These are phyloP conservation scores for Argyrosomus japonicus DNA, from an alignment of 2,113 vertebrate genomes.

Conservation along the genomic window DNA sequence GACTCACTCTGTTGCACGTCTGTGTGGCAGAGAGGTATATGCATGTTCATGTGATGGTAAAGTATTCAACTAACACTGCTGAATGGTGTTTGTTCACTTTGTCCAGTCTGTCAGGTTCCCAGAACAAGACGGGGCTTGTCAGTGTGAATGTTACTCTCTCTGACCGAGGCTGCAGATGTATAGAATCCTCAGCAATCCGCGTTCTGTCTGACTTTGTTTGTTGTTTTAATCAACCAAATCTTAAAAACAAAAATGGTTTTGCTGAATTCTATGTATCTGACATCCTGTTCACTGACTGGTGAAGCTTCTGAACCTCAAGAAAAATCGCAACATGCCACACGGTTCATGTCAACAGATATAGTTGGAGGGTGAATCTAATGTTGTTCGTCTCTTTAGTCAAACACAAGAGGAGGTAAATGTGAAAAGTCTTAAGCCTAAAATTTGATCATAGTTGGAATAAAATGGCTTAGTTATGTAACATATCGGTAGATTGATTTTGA, in stretches of 20 bases:
- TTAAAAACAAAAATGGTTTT: neutral
- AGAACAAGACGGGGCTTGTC: slow-evolving; percentile 10
- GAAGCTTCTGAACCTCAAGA: slow-evolving; percentile 60
- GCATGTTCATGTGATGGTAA: neutral
- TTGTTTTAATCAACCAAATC: neutral
- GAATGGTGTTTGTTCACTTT: slow-evolving; percentile 24
- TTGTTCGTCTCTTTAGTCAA: neutral
- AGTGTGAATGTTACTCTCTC: neutral
- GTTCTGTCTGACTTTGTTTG: neutral
- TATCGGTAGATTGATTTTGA: slow-evolving; percentile 1
- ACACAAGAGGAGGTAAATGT: neutral
- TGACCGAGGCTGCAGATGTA: slow-evolving; percentile 33
- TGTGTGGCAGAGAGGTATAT: slow-evolving; percentile 17
- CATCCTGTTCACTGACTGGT: slow-evolving; percentile 19
- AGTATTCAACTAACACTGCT: slow-evolving; percentile 42
- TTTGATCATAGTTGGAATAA: neutral
- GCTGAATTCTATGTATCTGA: slow-evolving; percentile 49
- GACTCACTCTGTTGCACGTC: slow-evolving; percentile 17
- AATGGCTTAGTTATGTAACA: neutral
- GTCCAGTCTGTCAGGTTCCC: slow-evolving; percentile 22
- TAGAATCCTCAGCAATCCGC: slow-evolving; percentile 22
- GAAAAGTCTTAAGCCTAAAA: neutral
- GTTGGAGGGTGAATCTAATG: no score
- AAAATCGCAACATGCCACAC: neutral
- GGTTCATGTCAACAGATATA: neutral